These are phyloP conservation scores for Lipotes vexillifer DNA, from an alignment of 2,113 vertebrate genomes.

Conservation along the genomic window DNA sequence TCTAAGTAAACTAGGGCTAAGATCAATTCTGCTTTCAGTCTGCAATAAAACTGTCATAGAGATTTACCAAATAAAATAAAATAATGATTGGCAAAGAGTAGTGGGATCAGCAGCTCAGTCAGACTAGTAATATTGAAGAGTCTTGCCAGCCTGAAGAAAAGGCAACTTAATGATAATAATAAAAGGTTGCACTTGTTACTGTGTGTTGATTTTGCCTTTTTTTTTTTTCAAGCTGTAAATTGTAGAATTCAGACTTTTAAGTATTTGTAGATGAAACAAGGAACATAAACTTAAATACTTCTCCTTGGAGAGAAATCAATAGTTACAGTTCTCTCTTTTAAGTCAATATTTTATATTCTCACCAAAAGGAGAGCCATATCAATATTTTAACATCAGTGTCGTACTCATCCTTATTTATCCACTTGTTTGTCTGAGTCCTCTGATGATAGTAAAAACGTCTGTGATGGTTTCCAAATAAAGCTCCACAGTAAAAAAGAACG, in stretches of 20 bases:
- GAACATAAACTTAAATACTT: conserved; percentile 8
- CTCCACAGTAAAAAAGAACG: background rate
- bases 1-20: background rate
- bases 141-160: conserved; percentile 16
- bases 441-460: background rate
- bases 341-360: conserved; percentile 28
- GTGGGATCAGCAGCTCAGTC: background rate
- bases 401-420: background rate
- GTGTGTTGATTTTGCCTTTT: conserved; percentile 16
- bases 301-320: conserved; percentile 26
- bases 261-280: background rate
- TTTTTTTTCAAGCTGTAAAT: conserved; percentile 51
- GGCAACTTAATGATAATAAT: conserved; percentile 33
- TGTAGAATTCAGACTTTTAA: conserved; percentile 16
- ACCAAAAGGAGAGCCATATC: background rate
- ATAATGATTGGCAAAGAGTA: conserved; percentile 14
- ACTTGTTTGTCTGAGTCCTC: background rate
- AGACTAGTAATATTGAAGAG: conserved; percentile 34
- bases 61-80: conserved; percentile 63
- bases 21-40: conserved; percentile 40
- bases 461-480: background rate
- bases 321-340: conserved; percentile 19
- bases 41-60: conserved; percentile 66
- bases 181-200: background rate
- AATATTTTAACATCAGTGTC: conserved; percentile 3